phyloP scores from a whole-genome alignment of 2,113 vertebrate genomes.

The Trogon surrucura region DNA sequence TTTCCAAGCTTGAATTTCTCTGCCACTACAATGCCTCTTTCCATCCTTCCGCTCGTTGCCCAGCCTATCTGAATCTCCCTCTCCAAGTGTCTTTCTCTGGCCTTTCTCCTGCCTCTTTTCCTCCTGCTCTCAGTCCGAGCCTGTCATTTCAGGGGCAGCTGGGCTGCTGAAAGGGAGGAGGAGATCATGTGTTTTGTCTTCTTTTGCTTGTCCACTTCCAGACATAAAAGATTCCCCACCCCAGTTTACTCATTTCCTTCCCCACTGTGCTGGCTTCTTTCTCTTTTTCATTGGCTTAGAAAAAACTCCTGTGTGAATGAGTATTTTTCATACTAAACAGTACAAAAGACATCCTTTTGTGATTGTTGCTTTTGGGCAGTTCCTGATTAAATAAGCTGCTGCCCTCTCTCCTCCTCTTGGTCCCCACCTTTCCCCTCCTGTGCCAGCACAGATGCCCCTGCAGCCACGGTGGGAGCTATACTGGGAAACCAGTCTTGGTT shows the following conservation, averaged over 20 bases:
- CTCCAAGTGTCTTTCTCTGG: neutral
- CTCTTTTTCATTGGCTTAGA: neutral
- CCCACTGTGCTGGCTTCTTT: neutral
- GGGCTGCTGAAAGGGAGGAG: neutral
- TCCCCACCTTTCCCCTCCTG: neutral
- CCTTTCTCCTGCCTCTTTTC: neutral
- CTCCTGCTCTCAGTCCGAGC: neutral
- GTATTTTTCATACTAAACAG: neutral
- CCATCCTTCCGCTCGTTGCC: neutral
- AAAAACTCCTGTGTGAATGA: neutral
- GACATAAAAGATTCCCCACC: neutral
- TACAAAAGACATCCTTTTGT: neutral
- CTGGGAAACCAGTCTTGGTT: neutral
- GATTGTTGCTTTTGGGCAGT: neutral
- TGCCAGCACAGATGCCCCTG: neutral
- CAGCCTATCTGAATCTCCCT: neutral
- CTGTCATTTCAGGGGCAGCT: neutral
- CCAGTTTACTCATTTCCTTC: slow-evolving; percentile 14
- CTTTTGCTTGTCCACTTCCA: neutral
- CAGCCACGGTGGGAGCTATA: neutral
- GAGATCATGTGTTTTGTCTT: slow-evolving; percentile 12
- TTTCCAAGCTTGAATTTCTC: neutral
- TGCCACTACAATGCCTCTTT: neutral
- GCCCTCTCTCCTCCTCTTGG: neutral
- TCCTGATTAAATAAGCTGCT: neutral